Evolutionary conservation across 2,888 invertebrate genomes (phyloP), one percentile per base, ranked within the genome.

Genomic region (Drosophila picticornis): DNA sequence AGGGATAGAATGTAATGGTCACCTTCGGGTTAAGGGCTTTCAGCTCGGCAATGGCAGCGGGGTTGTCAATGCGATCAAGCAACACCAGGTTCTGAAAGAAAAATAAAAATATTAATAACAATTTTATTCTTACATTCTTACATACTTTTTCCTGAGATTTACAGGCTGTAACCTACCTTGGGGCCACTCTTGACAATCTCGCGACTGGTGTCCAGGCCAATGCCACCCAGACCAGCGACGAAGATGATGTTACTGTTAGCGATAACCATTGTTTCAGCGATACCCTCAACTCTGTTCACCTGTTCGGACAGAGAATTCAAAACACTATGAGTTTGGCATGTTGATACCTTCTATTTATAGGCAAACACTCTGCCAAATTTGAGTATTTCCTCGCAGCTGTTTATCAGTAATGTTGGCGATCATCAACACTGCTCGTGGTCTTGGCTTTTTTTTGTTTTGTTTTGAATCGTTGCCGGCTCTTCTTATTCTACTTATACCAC

Each of bases 221-320:
- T 91, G 46, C 91, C 92, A 5, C 92, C 91, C 63, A 91, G 84
- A 53, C 89, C 92, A 51, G 90, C 91, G 25, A 92, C 90, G 68
- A 88, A 91, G 32, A 90, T 83, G 2, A 91, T 75, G 68, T 91
- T 84, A 75, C 91, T 91, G 59, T 84, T 88, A 40, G 76, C 76
- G 57, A 91, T 75, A 56, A 79, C 64, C 89, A 91, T 90, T 32
- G 1, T 55, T 32, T 9, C 10, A n/a, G 7, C 69, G 57, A 52
- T 52, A 51, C 43, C 22, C 40, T 50, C 40, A 69, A 19, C 65
- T 50, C 31, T 46, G 55, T 59, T 59, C 71, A 74, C 64, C 88
- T 84, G 66, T 52, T 59, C 43, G 36, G 40, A 32, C 58, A 31
- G 59, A 58, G 72, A 70, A 38, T 43, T 29, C 48, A 63, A 27